Conservation (phyloP, 2,888 invertebrate genomes). For the Melinaea menophilus region DNA sequence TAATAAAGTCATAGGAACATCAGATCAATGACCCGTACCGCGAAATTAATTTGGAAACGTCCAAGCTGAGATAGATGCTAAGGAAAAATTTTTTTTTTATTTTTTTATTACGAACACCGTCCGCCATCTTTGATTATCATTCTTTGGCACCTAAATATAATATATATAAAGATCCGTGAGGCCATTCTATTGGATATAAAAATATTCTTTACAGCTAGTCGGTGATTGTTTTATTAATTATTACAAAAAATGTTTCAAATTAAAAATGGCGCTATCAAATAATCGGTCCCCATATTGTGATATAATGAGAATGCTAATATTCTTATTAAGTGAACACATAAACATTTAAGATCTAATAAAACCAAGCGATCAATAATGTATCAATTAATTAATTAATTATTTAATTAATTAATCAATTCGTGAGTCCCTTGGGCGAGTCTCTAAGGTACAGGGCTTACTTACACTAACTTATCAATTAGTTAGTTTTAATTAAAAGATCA, state of each 20-base stretch:
- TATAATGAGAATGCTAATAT: slow-evolving; percentile 62
- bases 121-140: slow-evolving; percentile 71
- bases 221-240: neutral
- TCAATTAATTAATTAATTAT: slow-evolving; percentile 54
- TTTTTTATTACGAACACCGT: slow-evolving; percentile 58
- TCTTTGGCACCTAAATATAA: slow-evolving; percentile 75
- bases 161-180: slow-evolving; percentile 47
- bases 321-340: slow-evolving; percentile 72
- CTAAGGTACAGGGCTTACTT: slow-evolving; percentile 69
- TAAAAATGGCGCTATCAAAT: slow-evolving; percentile 36
- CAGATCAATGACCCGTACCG: slow-evolving; percentile 76
- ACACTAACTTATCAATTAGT: slow-evolving; percentile 67
- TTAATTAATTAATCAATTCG: slow-evolving; percentile 68
- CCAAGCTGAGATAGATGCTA: slow-evolving; percentile 63
- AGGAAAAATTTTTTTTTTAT: slow-evolving; percentile 34
- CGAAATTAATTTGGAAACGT: slow-evolving; percentile 65
- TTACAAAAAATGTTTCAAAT: neutral
- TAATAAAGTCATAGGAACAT: slow-evolving; percentile 73
- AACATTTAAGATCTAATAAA: slow-evolving; percentile 53
- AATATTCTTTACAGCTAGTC: slow-evolving; percentile 4
- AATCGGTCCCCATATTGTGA: slow-evolving; percentile 55
- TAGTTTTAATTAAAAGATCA: slow-evolving; percentile 66
- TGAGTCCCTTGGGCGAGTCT: slow-evolving; percentile 63
- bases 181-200: slow-evolving; percentile 47
- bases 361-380: slow-evolving; percentile 63